Conservation (phyloP, 2,113 vertebrate species). For the Chlorodrepanis virens region DNA sequence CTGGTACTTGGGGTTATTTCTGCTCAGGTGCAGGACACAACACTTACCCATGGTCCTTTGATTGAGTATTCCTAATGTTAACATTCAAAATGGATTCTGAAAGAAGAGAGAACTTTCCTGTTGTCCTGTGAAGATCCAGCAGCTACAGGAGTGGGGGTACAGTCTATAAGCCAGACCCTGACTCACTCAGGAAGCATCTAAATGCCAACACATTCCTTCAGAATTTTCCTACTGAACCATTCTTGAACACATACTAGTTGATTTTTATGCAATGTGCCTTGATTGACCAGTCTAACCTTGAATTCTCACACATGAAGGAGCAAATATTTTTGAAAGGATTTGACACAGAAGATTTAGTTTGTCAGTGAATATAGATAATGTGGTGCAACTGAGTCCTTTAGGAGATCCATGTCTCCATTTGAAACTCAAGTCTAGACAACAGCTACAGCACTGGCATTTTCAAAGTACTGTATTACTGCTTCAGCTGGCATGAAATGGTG, state of each 20-base stretch:
- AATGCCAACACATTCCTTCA: neutral
- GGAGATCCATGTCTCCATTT: neutral
- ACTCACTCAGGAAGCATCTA: neutral
- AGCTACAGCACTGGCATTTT: constrained; percentile 1
- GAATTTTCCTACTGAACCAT: neutral
- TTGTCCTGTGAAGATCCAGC: neutral
- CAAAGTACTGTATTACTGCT: neutral
- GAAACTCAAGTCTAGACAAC: constrained; percentile 3
- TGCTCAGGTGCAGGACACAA: neutral
- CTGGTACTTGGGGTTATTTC: neutral
- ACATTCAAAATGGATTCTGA: neutral
- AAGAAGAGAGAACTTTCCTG: neutral
- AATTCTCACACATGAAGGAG: neutral
- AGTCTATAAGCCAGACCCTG: neutral
- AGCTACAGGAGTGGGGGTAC: neutral
- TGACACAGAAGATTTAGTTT: neutral
- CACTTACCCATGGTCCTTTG: neutral
- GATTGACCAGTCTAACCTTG: neutral
- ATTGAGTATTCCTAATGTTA: neutral
- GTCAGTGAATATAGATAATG: neutral
- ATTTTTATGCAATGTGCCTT: neutral
- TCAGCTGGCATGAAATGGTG: constrained; percentile 3
- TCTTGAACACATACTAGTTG: neutral
- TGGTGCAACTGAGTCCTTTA: neutral
- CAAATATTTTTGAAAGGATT: neutral